Base-by-base conservation (phyloP, 2,888 invertebrate genomes). In the Xestia ashworthii region DNA sequence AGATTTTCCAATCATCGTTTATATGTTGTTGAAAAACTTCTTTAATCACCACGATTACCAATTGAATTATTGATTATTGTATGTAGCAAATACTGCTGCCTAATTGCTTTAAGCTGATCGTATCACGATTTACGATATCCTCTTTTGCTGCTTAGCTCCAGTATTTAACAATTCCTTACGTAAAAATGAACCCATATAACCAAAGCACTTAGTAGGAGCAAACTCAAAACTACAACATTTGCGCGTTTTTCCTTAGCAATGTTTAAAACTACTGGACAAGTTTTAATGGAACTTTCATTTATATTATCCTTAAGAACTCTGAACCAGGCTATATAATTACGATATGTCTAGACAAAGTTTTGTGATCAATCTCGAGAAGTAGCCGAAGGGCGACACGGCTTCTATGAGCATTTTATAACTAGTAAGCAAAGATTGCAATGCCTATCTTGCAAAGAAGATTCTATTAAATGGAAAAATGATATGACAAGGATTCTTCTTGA, bases 241-340 rank as follows among this genome's bases (percentile, higher is more conserved):
- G 81, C 73, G 64, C 25, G 71, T 82, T 82, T 81, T 88, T 87
- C 66, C 62, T 82, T 83, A 74, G 71, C 74, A 46, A 83, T 83
- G 73, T 81, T 81, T 81, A 78, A 86, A 88, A 82, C 82, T 84
- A 87, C 73, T 87, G 71, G 50, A 80, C 60, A 87, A 88, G 83
- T 87, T 87, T 87, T 87, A 87, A 87, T 88, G 89, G 87, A 83
- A 88, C 78, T 85, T 82, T 78, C 85, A 82, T 81, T 86, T 86
- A 86, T 84, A 80, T 72, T 83, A 82, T 82, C 74, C 74, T 76
- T 78, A 75, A 84, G 78, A 86, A 76, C 74, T 80, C 62, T 81
- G 71, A 81, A 78, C 73, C 62, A 68, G 44, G 72, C 62, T 75
- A 81, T 71, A 77, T 78, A 78, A 81, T 79, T 78, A 80, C 44